phyloP scores from a whole-genome alignment of 2,888 invertebrate species.

The Latrodectus hesperus region DNA sequence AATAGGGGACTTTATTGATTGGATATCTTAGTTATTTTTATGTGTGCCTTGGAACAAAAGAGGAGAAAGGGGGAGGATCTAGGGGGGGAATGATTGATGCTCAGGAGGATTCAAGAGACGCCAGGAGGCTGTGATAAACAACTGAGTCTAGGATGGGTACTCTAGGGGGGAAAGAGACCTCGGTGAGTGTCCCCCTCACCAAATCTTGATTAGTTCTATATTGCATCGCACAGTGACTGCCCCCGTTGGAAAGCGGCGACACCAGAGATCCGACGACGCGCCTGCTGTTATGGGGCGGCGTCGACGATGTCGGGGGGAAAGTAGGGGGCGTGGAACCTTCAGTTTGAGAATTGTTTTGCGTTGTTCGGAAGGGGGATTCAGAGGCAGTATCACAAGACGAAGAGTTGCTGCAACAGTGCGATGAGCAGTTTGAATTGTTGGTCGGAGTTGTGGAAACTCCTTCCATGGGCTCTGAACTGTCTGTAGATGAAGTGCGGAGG shows the following conservation, averaged over 20 bases:
- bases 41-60: slow-evolving; percentile 23
- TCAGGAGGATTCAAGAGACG: slow-evolving; percentile 77
- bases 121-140: slow-evolving; percentile 80
- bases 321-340: slow-evolving; percentile 23
- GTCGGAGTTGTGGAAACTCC: slow-evolving; percentile 5
- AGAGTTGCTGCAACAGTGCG: slow-evolving; percentile 18
- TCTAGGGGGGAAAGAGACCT: slow-evolving; percentile 44
- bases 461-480: slow-evolving; percentile 18
- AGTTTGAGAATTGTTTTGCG: not conserved
- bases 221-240: slow-evolving; percentile 75
- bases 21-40: not conserved
- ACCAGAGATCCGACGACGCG: slow-evolving; percentile 7
- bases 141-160: slow-evolving; percentile 76
- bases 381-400: slow-evolving; percentile 25
- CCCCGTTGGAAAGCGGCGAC: slow-evolving; percentile 74
- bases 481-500: not conserved
- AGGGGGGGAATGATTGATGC: slow-evolving; percentile 43
- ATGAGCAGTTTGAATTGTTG: slow-evolving; percentile 6
- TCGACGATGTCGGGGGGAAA: slow-evolving; percentile 64
- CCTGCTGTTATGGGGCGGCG: slow-evolving; percentile 28
- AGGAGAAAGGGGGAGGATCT: slow-evolving; percentile 18
- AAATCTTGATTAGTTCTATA: slow-evolving; percentile 71
- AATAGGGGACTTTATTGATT: not conserved
- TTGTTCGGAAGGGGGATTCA: slow-evolving; percentile 13
- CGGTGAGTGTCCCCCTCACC: slow-evolving; percentile 21